phyloP scores from a whole-genome alignment of 2,888 invertebrate species.

The Orthosia gothica region DNA sequence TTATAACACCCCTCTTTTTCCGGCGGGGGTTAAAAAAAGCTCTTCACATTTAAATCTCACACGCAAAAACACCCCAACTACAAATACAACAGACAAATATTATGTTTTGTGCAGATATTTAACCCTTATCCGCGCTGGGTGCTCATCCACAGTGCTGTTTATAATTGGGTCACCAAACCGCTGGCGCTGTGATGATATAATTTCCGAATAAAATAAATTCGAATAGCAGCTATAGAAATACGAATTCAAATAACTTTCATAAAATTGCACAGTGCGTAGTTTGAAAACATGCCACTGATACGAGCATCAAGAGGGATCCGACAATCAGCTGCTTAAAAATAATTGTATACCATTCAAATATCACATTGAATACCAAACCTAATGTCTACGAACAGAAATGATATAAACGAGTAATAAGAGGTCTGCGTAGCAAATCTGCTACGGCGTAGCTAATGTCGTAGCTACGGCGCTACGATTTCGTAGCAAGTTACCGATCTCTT shows the following conservation, averaged over 20 bases:
- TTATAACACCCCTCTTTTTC: too few relatives aligned
- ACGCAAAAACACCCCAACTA: neutral
- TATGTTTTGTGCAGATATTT: neutral
- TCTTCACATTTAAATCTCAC: too few relatives aligned
- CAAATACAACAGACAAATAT: neutral
- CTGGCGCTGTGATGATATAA: neutral
- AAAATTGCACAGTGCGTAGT: neutral
- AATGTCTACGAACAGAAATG: neutral
- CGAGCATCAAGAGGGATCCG: neutral
- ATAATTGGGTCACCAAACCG: conserved; percentile 39
- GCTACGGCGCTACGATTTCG: conserved; percentile 42
- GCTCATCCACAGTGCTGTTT: conserved; percentile 23
- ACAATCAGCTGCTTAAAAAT: neutral
- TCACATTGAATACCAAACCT: neutral
- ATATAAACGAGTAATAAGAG: neutral
- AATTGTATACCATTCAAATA: neutral
- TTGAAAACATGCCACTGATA: neutral
- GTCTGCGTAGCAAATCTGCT: conserved; percentile 32
- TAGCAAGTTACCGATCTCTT: conserved; percentile 8
- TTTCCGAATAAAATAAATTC: conserved; percentile 24
- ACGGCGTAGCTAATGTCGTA: conserved; percentile 27
- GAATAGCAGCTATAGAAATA: neutral
- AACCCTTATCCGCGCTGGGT: neutral
- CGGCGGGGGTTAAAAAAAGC: too few relatives aligned
- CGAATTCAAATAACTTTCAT: too few relatives aligned